These are phyloP conservation scores for Heliconius aoede DNA, from an alignment of 2,888 invertebrate species.

Conservation along the genomic window DNA sequence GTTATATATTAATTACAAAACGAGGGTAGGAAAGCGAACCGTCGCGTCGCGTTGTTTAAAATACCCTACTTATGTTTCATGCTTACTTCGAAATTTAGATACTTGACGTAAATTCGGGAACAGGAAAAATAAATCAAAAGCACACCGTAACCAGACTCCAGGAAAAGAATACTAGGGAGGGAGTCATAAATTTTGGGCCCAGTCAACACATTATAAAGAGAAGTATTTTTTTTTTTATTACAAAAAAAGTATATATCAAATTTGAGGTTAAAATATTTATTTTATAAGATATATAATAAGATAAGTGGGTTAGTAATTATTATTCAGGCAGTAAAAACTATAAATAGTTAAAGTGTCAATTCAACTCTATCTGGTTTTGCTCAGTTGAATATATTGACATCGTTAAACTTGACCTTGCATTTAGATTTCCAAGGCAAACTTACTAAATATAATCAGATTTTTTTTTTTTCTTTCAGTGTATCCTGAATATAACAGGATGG, in stretches of 20 bases:
- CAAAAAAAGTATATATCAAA: background rate
- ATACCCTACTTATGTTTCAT: background rate
- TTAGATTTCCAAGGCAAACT: background rate
- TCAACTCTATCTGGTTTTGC: constrained; percentile 5
- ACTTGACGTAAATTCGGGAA: background rate
- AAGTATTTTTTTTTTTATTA: no score
- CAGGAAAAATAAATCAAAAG: background rate
- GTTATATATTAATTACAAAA: background rate
- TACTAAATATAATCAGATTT: background rate
- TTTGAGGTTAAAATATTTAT: no score
- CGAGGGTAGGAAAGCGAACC: background rate
- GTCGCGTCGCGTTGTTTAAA: background rate
- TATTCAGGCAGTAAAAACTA: background rate
- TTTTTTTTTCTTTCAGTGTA: no score
- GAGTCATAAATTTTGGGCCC: background rate
- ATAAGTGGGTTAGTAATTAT: background rate
- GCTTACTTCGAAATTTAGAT: background rate
- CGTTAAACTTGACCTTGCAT: constrained; percentile 14
- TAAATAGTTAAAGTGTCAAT: background rate
- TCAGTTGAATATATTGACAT: background rate
- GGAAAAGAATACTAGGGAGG: background rate
- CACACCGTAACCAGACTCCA: background rate
- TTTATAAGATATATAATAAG: no score
- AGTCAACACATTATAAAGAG: background rate
- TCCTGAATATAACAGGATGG: no score